Evolutionary conservation across 2,888 invertebrate genomes (phyloP), one percentile per base, ranked within the genome.

Genomic region (Linyphia triangularis): DNA sequence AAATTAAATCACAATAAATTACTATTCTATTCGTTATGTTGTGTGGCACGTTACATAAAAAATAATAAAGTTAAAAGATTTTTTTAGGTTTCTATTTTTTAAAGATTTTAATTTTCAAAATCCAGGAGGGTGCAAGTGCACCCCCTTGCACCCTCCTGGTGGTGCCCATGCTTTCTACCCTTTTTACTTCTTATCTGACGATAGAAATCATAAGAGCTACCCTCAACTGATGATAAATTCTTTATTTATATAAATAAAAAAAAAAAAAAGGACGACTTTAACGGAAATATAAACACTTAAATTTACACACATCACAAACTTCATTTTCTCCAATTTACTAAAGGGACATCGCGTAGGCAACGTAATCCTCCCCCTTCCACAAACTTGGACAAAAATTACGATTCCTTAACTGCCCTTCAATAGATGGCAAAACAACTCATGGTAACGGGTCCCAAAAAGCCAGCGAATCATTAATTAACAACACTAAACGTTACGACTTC

Each of bases 401-500:
- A 37, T 33, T 22, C 70, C 26, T 72, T 28, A 33, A 40, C 40
- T 69, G 24, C 69, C 9, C 16, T 37, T n/a, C n/a, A n/a, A n/a
- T n/a, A 33, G 24, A 40, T 72, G 7, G 26, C n/a, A 51, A 72
- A 67, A 67, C 67, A 67, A 30, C 51, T 59, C 73, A 10, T 16
- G 9, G 26, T 51, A 33, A 9, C 67, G n/a, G 30, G 16, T 33
- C 69, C 69, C 69, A 22, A 69, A 43, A 69, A 59, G 57, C 73
- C 16, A 30, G 57, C 61, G 28, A 59, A 37, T 72, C 70, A 61
- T 82, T 82, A 82, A 82, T 82, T 72, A 82, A 82, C 73, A 26
- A 19, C 61, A 19, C 69, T 69, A 81, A 81, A 33, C 59, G 69
- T 81, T 81, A n/a, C 69, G 81, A 69, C 81, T 81, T 81, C 30